Conservation (phyloP, 2,888 invertebrate species). For the Philereme vetulata region DNA sequence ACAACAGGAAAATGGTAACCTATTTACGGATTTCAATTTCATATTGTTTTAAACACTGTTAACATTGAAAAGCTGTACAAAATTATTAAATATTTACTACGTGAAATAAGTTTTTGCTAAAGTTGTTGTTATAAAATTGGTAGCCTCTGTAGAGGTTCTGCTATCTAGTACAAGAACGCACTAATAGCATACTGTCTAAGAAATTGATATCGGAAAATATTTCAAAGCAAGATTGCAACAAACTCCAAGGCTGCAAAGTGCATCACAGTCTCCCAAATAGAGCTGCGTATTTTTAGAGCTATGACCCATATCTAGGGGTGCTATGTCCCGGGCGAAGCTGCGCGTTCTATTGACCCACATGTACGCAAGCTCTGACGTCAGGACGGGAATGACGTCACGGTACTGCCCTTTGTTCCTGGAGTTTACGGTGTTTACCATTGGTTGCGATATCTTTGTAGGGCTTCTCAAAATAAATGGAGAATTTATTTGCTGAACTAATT, state of each 20-base stretch:
- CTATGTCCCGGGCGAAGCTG: slow-evolving; percentile 59
- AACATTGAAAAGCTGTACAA: too few relatives aligned
- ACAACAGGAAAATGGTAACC: not conserved
- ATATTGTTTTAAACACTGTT: too few relatives aligned
- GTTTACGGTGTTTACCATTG: slow-evolving; percentile 21
- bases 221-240: slow-evolving; percentile 14
- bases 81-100: too few relatives aligned
- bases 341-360: slow-evolving; percentile 78
- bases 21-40: too few relatives aligned
- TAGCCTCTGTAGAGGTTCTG: too few relatives aligned
- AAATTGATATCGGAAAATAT: too few relatives aligned
- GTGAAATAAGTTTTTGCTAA: too few relatives aligned
- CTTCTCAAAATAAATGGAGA: slow-evolving; percentile 2
- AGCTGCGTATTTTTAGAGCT: slow-evolving; percentile 65
- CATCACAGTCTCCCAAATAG: slow-evolving; percentile 35
- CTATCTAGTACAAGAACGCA: too few relatives aligned
- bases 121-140: too few relatives aligned
- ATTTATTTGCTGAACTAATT: too few relatives aligned
- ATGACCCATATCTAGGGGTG: slow-evolving; percentile 73
- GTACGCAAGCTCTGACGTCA: slow-evolving; percentile 76
- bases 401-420: slow-evolving; percentile 59
- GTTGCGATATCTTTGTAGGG: slow-evolving; percentile 14
- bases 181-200: too few relatives aligned
- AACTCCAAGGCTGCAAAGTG: slow-evolving; percentile 38
- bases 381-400: slow-evolving; percentile 68